phyloP scores from a whole-genome alignment of 2,888 invertebrate species.

The Pseudolycoriella hygida region DNA sequence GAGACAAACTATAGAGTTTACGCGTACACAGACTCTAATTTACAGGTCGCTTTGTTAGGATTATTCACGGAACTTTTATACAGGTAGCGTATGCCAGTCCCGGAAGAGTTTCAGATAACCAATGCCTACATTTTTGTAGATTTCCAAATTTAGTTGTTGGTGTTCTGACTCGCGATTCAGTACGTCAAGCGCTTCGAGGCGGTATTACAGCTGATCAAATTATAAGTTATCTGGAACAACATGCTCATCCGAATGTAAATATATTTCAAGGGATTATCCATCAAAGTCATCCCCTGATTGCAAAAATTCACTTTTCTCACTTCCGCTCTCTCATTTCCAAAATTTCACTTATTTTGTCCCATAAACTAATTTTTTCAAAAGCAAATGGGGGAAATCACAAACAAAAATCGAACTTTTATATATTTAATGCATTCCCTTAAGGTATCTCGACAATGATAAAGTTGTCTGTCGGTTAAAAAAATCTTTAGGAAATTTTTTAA shows the following conservation, averaged over 20 bases:
- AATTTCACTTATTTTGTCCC: too few species aligned
- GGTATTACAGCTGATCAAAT: conserved; percentile 95
- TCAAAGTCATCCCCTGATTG: conserved; percentile 22
- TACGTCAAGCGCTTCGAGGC: conserved; percentile 82
- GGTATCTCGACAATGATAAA: too few species aligned
- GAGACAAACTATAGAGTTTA: conserved; percentile 86
- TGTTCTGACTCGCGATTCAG: conserved; percentile 83
- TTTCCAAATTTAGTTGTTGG: conserved; percentile 94
- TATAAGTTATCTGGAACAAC: conserved; percentile 81
- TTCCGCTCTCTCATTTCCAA: too few species aligned
- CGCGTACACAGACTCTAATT: conserved; percentile 83
- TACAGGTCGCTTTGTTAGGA: conserved; percentile 84
- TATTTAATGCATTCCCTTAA: too few species aligned
- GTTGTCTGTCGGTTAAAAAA: too few species aligned
- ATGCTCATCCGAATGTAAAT: conserved; percentile 58
- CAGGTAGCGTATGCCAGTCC: conserved; percentile 34
- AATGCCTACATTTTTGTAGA: conserved; percentile 28
- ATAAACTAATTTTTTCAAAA: too few species aligned
- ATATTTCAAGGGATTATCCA: neutral
- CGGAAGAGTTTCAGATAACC: neutral
- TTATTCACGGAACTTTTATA: conserved; percentile 86
- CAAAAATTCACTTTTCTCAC: too few species aligned
- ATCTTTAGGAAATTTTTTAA: too few species aligned
- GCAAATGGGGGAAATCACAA: too few species aligned
- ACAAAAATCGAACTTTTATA: too few species aligned